phyloP scores from a whole-genome alignment of 1,140 invertebrate species.

The Drosophila fuyamai region DNA sequence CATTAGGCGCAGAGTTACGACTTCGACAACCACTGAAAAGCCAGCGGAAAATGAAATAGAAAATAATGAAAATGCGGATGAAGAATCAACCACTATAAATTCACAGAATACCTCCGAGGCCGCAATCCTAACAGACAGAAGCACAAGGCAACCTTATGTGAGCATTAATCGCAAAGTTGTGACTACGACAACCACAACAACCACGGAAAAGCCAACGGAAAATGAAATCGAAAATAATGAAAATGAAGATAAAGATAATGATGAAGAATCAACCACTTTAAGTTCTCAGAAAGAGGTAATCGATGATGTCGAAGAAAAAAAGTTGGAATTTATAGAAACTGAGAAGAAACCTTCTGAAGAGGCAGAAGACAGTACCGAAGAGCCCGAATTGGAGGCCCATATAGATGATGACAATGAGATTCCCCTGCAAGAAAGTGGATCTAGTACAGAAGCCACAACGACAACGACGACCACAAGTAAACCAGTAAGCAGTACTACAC shows the following conservation, averaged over 20 bases:
- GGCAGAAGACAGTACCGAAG: conserved; percentile 10
- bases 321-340: too few relatives aligned
- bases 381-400: conserved; percentile 23
- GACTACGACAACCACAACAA: conserved; percentile 18
- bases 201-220: conserved; percentile 12
- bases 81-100: not conserved
- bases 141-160: conserved; percentile 25
- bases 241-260: not conserved
- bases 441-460: not conserved
- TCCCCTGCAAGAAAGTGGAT: conserved; percentile 4
- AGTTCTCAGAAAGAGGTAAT: not conserved
- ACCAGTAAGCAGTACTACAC: conserved; percentile 1
- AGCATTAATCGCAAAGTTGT: conserved; percentile 21
- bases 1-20: conserved; percentile 9
- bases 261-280: conserved; percentile 5
- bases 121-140: not conserved
- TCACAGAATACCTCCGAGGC: not conserved
- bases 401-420: conserved; percentile 40
- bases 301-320: not conserved
- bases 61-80: not conserved
- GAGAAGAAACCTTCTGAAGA: not conserved
- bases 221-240: not conserved
- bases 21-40: conserved; percentile 13
- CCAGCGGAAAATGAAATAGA: not conserved
- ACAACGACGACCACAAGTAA: not conserved